Evolutionary conservation across 2,888 invertebrate species (phyloP).

Genomic region (Drosophila paucipuncta): DNA sequence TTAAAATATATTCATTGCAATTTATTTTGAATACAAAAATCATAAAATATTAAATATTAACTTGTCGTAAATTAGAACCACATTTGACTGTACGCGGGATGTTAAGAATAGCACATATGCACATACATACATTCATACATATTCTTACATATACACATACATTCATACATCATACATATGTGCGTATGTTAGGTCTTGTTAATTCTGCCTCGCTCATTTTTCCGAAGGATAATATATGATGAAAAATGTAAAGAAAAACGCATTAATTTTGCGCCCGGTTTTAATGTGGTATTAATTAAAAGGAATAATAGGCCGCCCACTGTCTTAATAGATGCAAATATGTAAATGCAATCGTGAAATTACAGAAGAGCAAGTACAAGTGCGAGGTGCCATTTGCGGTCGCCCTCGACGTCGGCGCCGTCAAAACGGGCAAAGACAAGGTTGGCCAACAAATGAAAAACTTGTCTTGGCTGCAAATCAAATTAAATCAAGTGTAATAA

Average conservation of each 20-base stretch:
- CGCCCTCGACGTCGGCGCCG: slow-evolving; percentile 21
- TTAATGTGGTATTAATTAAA: neutral
- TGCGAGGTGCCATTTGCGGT: slow-evolving; percentile 50
- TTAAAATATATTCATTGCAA: neutral
- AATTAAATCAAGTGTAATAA: slow-evolving; percentile 74
- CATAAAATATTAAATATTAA: neutral
- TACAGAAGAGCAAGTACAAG: slow-evolving; percentile 63
- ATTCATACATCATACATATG: neutral
- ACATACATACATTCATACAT: neutral
- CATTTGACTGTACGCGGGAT: neutral
- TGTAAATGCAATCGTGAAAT: slow-evolving; percentile 38
- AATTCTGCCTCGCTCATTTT: neutral
- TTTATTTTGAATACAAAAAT: neutral
- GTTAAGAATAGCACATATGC: neutral
- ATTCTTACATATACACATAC: neutral
- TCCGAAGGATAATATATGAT: neutral
- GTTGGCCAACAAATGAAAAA: slow-evolving; percentile 57
- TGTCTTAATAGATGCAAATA: neutral
- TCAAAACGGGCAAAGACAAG: slow-evolving; percentile 77
- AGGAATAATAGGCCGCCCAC: neutral
- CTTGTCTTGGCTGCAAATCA: slow-evolving; percentile 77
- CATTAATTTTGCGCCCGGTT: neutral
- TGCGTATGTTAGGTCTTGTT: neutral
- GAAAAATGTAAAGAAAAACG: neutral
- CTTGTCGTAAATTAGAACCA: neutral